A percentile compares a stretch with the other conserved stretches of the same genome.
Conservation (phyloP, 2,888 invertebrate genomes). For the Agrochola lychnidis region DNA sequence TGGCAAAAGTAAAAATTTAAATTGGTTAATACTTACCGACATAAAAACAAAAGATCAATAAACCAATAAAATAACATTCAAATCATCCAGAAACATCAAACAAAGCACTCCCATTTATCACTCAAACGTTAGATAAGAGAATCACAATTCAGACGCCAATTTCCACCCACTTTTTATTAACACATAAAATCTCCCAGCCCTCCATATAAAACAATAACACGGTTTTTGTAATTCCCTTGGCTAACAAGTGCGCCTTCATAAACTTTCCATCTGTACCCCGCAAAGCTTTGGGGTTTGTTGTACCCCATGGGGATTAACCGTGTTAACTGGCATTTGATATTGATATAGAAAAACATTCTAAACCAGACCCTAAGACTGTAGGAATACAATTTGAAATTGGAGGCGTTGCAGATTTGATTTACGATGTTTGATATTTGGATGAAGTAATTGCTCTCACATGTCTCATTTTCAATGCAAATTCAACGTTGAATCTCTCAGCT, state of each 20-base stretch:
- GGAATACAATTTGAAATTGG: conserved; percentile 60
- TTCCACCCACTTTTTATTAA: conserved; percentile 86
- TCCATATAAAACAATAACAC: conserved; percentile 86
- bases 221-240: conserved; percentile 87
- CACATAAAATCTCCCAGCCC: conserved; percentile 83
- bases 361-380: conserved; percentile 55
- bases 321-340: conserved; percentile 84
- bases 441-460: conserved; percentile 70
- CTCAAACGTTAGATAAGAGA: conserved; percentile 68
- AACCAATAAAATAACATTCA: conserved; percentile 29
- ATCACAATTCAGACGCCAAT: conserved; percentile 74
- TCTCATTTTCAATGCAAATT: conserved; percentile 51
- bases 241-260: conserved; percentile 88
- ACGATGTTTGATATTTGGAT: conserved; percentile 64
- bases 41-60: background rate
- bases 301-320: conserved; percentile 81
- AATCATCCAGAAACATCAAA: conserved; percentile 72
- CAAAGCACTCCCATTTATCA: conserved; percentile 74
- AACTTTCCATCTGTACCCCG: conserved; percentile 86
- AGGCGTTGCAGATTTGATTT: conserved; percentile 46
- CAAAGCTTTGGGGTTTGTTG: conserved; percentile 84
- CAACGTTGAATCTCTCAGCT: conserved; percentile 36
- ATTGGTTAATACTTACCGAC: background rate
- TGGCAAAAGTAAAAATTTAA: background rate
- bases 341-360: conserved; percentile 67